Conservation (phyloP, 2,113 vertebrate genomes). For the Neoarius graeffei region DNA sequence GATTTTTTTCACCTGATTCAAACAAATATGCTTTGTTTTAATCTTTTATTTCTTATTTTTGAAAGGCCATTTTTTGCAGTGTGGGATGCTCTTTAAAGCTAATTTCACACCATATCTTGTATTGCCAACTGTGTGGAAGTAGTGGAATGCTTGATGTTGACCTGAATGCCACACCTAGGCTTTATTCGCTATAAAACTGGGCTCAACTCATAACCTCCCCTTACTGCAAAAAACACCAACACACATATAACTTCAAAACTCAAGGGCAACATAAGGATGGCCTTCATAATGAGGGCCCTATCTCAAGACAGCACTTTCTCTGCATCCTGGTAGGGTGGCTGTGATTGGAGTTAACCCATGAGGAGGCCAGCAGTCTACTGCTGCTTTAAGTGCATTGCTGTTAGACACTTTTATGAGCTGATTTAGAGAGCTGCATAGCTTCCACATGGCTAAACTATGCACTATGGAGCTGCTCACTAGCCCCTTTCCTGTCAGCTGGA, state of each 20-base stretch:
- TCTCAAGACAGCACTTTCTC: not conserved
- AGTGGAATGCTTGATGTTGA: not conserved
- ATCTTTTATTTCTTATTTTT: too few species aligned
- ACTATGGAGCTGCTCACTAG: conserved; percentile 45
- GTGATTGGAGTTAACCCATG: conserved; percentile 27
- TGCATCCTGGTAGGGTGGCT: conserved; percentile 16
- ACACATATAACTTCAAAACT: conserved; percentile 10
- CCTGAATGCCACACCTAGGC: not conserved
- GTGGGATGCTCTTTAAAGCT: not conserved
- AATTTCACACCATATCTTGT: not conserved
- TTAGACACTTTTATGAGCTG: conserved; percentile 65
- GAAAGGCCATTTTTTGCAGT: too few species aligned
- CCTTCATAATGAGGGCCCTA: not conserved
- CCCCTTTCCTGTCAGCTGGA: not conserved
- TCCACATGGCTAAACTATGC: conserved; percentile 54
- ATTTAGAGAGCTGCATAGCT: conserved; percentile 63
- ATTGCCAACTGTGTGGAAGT: not conserved
- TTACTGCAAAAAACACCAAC: not conserved
- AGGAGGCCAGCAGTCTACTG: not conserved
- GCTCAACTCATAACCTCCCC: conserved; percentile 1
- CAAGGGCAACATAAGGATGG: conserved; percentile 3
- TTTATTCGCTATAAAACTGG: conserved; percentile 7
- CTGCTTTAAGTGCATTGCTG: conserved; percentile 54
- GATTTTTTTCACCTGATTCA: too few species aligned
- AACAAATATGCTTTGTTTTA: too few species aligned